Evolutionary conservation across 2,888 invertebrate species (phyloP).

Genomic region (Ophion ellenae): DNA sequence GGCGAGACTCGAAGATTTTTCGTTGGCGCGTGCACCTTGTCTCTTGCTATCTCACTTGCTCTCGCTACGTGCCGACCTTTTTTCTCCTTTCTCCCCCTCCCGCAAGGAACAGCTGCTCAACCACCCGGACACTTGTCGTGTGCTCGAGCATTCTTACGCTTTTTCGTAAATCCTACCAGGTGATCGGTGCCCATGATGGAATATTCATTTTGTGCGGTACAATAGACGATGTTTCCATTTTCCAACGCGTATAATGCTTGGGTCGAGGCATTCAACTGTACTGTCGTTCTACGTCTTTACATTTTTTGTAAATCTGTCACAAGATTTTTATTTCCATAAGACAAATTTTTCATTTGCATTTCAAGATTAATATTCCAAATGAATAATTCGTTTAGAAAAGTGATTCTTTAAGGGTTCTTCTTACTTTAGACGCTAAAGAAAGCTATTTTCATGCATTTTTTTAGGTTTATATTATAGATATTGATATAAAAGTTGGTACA

Average conservation of each 20-base stretch:
- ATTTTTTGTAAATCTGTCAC: no score
- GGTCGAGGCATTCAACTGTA: not conserved
- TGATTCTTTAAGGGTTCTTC: not conserved
- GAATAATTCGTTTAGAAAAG: not conserved
- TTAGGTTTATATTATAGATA: no score
- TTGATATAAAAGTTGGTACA: no score
- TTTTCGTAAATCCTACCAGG: slow-evolving; percentile 16
- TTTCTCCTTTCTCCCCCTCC: slow-evolving; percentile 17
- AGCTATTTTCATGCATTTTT: no score
- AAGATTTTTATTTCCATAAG: not conserved
- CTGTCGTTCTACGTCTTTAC: no score
- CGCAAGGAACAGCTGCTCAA: slow-evolving; percentile 57
- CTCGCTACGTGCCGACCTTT: slow-evolving; percentile 1
- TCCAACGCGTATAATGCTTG: not conserved
- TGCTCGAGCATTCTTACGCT: slow-evolving; percentile 50
- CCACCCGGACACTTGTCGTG: slow-evolving; percentile 65
- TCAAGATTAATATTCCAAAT: not conserved
- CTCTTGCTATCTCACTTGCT: slow-evolving; percentile 31
- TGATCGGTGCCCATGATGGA: slow-evolving; percentile 27
- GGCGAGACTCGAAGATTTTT: slow-evolving; percentile 36
- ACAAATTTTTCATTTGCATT: not conserved
- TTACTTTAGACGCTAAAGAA: no score
- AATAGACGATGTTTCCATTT: not conserved
- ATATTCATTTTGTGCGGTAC: slow-evolving; percentile 19
- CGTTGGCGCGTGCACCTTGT: slow-evolving; percentile 64